Conservation (phyloP, 2,888 invertebrate species). For the Pseudeuparius sepicola region DNA sequence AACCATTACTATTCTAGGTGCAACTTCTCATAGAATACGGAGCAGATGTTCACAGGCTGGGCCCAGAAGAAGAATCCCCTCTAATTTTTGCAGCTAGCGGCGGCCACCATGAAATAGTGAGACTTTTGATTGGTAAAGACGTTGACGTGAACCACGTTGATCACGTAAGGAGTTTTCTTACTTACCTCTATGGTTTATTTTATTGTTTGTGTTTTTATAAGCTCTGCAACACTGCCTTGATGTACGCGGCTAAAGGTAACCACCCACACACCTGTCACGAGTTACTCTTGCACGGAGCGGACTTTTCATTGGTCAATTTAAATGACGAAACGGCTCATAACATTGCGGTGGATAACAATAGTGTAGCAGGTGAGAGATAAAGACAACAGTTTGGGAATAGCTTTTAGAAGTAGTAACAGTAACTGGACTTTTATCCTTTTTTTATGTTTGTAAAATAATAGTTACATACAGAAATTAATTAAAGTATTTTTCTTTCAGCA, state of each 20-base stretch:
- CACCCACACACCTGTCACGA: slow-evolving; percentile 84
- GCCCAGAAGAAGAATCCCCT: slow-evolving; percentile 72
- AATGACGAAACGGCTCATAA: slow-evolving; percentile 77
- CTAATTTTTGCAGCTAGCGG: slow-evolving; percentile 73
- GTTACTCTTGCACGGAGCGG: slow-evolving; percentile 68
- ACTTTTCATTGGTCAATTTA: slow-evolving; percentile 70
- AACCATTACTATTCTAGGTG: too few relatives aligned
- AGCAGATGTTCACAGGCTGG: slow-evolving; percentile 65
- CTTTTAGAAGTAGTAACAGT: too few relatives aligned
- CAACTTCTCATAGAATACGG: slow-evolving; percentile 16
- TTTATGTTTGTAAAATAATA: too few relatives aligned
- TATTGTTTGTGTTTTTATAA: slow-evolving; percentile 35
- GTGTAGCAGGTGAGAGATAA: slow-evolving; percentile 39
- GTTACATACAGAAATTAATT: slow-evolving; percentile 28
- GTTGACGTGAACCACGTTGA: slow-evolving; percentile 73
- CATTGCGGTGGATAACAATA: slow-evolving; percentile 59
- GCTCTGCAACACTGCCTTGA: slow-evolving; percentile 82
- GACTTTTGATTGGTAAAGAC: slow-evolving; percentile 65
- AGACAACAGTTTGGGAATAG: too few relatives aligned
- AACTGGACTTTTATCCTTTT: too few relatives aligned
- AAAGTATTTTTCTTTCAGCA: slow-evolving; percentile 35
- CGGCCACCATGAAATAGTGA: slow-evolving; percentile 83
- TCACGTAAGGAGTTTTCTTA: slow-evolving; percentile 49
- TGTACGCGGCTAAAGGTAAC: slow-evolving; percentile 85
- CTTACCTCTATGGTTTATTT: slow-evolving; percentile 7